Evolutionary conservation across 2,888 invertebrate species (phyloP).

Genomic region (Aphodius granarius): DNA sequence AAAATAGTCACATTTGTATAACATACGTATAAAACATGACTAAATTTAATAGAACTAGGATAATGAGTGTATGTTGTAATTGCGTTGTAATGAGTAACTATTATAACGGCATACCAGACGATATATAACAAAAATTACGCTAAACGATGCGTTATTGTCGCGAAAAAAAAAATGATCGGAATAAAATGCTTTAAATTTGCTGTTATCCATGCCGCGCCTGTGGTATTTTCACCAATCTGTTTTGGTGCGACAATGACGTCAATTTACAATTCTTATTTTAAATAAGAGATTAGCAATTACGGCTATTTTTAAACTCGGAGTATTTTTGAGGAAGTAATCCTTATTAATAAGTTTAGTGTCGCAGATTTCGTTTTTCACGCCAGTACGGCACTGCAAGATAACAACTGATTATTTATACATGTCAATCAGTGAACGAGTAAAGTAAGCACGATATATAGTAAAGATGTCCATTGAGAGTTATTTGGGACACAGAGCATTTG

Average conservation of each 20-base stretch:
- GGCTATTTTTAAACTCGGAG: background rate
- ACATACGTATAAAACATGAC: no score
- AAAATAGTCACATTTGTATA: no score
- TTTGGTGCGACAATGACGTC: background rate
- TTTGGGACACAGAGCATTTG: background rate
- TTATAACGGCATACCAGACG: no score
- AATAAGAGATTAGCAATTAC: background rate
- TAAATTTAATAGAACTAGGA: no score
- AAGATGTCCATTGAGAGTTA: background rate
- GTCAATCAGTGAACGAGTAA: background rate
- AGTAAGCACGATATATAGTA: background rate
- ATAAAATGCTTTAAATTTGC: background rate
- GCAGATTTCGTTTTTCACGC: background rate
- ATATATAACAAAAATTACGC: background rate
- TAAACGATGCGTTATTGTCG: background rate
- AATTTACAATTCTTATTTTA: background rate
- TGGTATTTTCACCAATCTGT: background rate
- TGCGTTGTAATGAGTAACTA: background rate
- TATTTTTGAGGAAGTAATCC: background rate
- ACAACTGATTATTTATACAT: background rate
- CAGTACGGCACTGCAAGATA: background rate
- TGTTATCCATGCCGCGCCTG: background rate
- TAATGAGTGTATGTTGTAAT: background rate
- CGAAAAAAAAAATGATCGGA: background rate
- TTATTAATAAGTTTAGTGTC: background rate